Evolutionary conservation across 2,113 vertebrate genomes (phyloP).

Genomic region (Cranoglanis bouderius): DNA sequence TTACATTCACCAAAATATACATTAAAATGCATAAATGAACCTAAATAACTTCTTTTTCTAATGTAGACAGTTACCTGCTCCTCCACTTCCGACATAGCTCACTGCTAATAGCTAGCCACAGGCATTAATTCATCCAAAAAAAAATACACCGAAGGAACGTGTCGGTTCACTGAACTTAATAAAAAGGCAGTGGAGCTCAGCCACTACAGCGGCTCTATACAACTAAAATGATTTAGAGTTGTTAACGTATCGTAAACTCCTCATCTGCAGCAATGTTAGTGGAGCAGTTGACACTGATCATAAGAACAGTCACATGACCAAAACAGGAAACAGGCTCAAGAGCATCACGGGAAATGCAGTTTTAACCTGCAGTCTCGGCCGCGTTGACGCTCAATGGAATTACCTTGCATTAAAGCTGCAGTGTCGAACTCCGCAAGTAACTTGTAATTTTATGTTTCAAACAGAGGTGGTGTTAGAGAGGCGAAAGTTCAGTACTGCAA

Average conservation of each 20-base stretch:
- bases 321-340: slow-evolving; percentile 39
- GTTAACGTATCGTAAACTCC: neutral
- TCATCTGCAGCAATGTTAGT: neutral
- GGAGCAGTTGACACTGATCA: slow-evolving; percentile 39
- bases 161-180: neutral
- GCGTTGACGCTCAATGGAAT: neutral
- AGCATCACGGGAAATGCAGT: slow-evolving; percentile 71
- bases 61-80: slow-evolving; percentile 75
- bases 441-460: too few species aligned
- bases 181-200: neutral
- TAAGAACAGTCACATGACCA: slow-evolving; percentile 74
- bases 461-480: too few species aligned
- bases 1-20: neutral
- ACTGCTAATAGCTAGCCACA: slow-evolving; percentile 1
- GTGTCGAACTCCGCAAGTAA: too few species aligned
- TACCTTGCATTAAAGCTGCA: neutral
- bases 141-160: neutral
- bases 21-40: neutral
- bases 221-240: neutral
- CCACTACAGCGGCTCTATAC: neutral
- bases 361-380: neutral
- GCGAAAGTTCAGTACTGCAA: too few species aligned
- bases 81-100: slow-evolving; percentile 83
- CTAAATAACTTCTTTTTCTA: neutral
- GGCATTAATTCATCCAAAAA: neutral